Percentiles rank a stretch among this genome's conserved stretches.
Evolutionary conservation across 2,797 vertebrate genomes (phyloP).

Genomic region (Lagorchestes hirsutus): DNA sequence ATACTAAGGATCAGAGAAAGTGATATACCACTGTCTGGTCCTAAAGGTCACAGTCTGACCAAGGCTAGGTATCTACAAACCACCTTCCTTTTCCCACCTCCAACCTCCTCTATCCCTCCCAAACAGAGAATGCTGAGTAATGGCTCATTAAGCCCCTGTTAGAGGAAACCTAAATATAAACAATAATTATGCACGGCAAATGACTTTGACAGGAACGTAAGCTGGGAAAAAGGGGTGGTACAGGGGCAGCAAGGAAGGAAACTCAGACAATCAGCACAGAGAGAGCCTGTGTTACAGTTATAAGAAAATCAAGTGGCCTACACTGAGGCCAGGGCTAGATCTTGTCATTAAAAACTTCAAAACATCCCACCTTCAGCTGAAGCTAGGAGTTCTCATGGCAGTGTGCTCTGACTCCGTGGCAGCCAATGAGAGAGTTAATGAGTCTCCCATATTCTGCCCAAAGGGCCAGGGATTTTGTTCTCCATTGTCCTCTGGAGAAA

Average conservation of each 20-base stretch:
- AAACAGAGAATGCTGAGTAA: slow-evolving; percentile 53
- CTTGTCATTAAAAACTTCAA: not conserved
- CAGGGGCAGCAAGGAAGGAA: slow-evolving; percentile 63
- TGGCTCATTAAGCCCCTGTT: slow-evolving; percentile 69
- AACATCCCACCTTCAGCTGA: not conserved
- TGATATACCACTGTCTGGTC: not conserved
- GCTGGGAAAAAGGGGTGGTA: slow-evolving; percentile 57
- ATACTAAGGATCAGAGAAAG: not conserved
- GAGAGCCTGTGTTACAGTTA: slow-evolving; percentile 50
- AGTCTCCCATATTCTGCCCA: too few relatives aligned
- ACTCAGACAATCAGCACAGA: slow-evolving; percentile 58
- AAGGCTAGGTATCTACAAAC: not conserved
- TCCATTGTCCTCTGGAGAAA: not conserved
- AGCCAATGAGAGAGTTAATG: not conserved
- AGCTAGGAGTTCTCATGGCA: not conserved
- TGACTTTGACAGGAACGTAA: slow-evolving; percentile 74
- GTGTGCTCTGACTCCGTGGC: not conserved
- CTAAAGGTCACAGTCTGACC: not conserved
- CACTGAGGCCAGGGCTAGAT: not conserved
- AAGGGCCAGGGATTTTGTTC: not conserved
- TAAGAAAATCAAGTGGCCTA: not conserved
- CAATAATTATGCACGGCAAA: slow-evolving; percentile 76
- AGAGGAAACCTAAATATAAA: slow-evolving; percentile 78
- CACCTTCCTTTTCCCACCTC: not conserved
- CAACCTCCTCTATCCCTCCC: not conserved